phyloP scores from a whole-genome alignment of 2,888 invertebrate genomes.

The Sussaba pulchella region DNA sequence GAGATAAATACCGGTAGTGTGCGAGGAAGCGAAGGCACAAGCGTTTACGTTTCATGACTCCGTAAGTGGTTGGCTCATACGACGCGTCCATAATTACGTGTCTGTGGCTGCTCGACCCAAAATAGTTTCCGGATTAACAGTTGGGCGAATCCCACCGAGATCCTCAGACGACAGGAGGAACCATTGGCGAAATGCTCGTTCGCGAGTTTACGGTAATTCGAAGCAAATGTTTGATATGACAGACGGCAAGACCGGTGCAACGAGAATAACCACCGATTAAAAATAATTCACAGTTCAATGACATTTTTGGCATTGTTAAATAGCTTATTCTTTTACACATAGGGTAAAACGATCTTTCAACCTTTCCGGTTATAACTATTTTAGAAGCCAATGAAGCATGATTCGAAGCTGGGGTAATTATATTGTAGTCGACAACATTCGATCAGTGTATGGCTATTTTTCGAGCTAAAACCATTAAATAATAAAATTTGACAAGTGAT shows the following conservation, averaged over 20 bases:
- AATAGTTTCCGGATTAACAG: conserved; percentile 26
- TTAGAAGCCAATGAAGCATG: too few species aligned
- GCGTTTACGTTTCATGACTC: conserved; percentile 53
- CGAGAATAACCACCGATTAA: too few species aligned
- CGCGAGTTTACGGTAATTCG: not conserved
- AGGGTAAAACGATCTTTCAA: too few species aligned
- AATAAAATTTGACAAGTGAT: too few species aligned
- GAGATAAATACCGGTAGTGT: conserved; percentile 6
- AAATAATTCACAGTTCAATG: too few species aligned
- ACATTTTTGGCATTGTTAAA: too few species aligned
- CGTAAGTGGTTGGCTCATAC: conserved; percentile 42
- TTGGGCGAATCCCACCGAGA: not conserved
- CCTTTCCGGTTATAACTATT: too few species aligned
- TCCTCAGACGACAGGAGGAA: not conserved
- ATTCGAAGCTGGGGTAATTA: too few species aligned
- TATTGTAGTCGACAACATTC: too few species aligned
- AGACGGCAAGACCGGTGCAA: not conserved
- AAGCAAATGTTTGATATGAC: not conserved
- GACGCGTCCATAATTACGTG: conserved; percentile 47
- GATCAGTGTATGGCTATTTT: too few species aligned
- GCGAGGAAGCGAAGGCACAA: conserved; percentile 15
- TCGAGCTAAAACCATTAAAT: not conserved
- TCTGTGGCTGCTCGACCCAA: conserved; percentile 6
- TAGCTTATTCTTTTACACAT: too few species aligned
- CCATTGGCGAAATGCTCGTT: not conserved